A percentile compares a stretch with the other conserved stretches of the same genome.
Conservation (phyloP, 2,888 invertebrate genomes). For the Rhogogaster chlorosoma region DNA sequence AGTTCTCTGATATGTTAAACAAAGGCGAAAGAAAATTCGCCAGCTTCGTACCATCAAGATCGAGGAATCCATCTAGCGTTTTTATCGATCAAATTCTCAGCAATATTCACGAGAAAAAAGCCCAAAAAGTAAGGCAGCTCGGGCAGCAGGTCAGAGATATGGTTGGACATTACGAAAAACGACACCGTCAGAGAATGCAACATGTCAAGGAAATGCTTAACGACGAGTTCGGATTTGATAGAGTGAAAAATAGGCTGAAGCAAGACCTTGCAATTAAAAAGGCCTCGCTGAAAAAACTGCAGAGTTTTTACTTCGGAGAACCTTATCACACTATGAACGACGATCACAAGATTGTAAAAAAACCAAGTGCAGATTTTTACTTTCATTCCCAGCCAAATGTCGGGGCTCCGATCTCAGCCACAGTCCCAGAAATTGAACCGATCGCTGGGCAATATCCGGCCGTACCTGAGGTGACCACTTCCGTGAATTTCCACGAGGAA, state of each 20-base stretch:
- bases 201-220: neutral
- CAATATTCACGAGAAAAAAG: neutral
- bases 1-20: neutral
- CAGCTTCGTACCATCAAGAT: neutral
- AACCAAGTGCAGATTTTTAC: constrained; percentile 20
- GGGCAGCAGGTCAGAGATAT: neutral
- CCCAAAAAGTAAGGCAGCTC: neutral
- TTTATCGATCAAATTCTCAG: neutral
- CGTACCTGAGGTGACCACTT: constrained; percentile 25
- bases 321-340: constrained; percentile 52
- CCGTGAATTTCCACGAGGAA: neutral
- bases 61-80: neutral
- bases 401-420: neutral
- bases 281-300: neutral
- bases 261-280: neutral
- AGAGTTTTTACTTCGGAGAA: neutral
- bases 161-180: neutral
- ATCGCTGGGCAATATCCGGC: constrained; percentile 10
- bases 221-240: neutral
- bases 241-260: neutral
- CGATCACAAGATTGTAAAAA: constrained; percentile 45
- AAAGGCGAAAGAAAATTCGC: neutral
- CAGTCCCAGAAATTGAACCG: constrained; percentile 11
- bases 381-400: neutral
- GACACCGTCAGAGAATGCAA: neutral